A percentile compares a stretch with the other conserved stretches of the same genome.
Evolutionary conservation across 92 coral and sea anemone species (phyloP).

Genomic region (Bergia puertoricense): DNA sequence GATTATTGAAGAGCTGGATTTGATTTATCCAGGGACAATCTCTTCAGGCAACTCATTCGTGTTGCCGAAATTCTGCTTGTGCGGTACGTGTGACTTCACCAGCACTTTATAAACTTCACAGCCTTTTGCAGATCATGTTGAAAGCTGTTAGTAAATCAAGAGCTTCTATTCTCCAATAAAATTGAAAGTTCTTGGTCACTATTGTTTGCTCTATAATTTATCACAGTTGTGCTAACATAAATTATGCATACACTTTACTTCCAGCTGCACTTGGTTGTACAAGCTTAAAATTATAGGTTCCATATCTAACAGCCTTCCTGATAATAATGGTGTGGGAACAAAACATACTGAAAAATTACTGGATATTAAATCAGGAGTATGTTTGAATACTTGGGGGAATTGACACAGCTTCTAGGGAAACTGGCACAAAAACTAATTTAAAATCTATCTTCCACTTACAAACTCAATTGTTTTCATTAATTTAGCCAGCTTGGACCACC

Average conservation of each 20-base stretch:
- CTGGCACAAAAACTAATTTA: conserved; percentile 46
- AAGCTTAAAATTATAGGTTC: not conserved
- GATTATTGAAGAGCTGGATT: conserved; percentile 35
- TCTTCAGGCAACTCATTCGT: conserved; percentile 16
- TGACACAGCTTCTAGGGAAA: conserved; percentile 39
- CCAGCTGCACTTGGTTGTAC: not conserved
- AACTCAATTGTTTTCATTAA: not conserved
- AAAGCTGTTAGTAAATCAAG: conserved; percentile 24
- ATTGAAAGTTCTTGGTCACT: conserved; percentile 36
- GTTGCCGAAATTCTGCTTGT: conserved; percentile 1
- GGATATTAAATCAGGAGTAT: not conserved
- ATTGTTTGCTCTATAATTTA: conserved; percentile 40
- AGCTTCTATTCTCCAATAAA: conserved; percentile 35
- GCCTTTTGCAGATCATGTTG: conserved; percentile 12
- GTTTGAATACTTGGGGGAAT: not conserved
- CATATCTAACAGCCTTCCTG: not conserved
- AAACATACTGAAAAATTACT: not conserved
- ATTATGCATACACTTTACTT: conserved; percentile 16
- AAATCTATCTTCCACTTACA: conserved; percentile 6
- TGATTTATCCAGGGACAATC: conserved; percentile 39
- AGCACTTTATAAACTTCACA: not conserved
- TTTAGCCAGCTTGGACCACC: not conserved
- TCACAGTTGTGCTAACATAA: not conserved
- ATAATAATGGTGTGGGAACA: not conserved
- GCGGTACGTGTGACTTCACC: conserved; percentile 41